Conservation (phyloP, 2,888 invertebrate species). For the Calameuta filiformis region DNA sequence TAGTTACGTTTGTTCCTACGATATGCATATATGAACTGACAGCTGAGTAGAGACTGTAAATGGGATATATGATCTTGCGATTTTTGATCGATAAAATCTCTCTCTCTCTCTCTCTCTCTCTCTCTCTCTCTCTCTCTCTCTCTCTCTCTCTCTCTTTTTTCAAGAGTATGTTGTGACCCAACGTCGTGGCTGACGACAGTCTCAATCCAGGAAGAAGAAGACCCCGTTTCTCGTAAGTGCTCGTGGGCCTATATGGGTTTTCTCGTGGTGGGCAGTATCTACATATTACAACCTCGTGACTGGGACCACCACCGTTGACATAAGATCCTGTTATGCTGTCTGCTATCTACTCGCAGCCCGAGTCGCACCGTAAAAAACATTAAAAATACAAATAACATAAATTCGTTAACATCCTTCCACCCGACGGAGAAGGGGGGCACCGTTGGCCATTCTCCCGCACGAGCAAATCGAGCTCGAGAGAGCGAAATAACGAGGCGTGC, state of each 20-base stretch:
- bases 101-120: conserved; percentile 7
- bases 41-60: background rate
- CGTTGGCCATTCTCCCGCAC: background rate
- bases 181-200: conserved; percentile 22
- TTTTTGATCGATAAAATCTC: background rate
- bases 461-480: background rate
- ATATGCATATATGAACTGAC: background rate
- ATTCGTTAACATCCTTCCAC: conserved; percentile 3
- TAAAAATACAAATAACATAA: conserved; percentile 45
- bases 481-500: background rate
- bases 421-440: background rate
- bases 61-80: background rate
- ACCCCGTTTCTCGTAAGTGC: conserved; percentile 22
- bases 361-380: conserved; percentile 46
- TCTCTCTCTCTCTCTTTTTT: background rate
- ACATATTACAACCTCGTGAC: conserved; percentile 53
- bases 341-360: conserved; percentile 45
- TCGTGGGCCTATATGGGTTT: conserved; percentile 32
- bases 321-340: conserved; percentile 58
- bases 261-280: conserved; percentile 49
- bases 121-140: conserved; percentile 1
- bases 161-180: conserved; percentile 15
- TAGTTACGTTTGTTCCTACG: background rate
- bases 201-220: conserved; percentile 10
- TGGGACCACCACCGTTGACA: conserved; percentile 57